A percentile compares a stretch with the other conserved stretches of the same genome.
These are phyloP conservation scores for Eubasilissa regina DNA, from an alignment of 1,140 invertebrate genomes.

Conservation along the genomic window DNA sequence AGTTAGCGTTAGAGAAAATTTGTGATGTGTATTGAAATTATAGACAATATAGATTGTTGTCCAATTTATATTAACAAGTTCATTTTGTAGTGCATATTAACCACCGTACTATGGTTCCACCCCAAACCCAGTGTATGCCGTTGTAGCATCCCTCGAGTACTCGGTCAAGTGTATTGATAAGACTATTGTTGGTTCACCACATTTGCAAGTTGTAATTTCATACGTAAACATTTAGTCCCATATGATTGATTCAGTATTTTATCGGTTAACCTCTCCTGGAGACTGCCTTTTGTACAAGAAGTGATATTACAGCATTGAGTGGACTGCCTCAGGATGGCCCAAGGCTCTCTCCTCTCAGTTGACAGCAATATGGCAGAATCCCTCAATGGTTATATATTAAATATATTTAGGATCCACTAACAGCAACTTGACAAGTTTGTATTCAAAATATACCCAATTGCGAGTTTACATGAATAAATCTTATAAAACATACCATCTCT, in stretches of 20 bases:
- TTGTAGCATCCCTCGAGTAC: constrained; percentile 8
- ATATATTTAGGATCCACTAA: constrained; percentile 58
- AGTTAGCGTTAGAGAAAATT: constrained; percentile 73
- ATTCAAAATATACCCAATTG: constrained; percentile 71
- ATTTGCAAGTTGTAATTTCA: constrained; percentile 3
- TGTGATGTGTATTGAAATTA: constrained; percentile 72
- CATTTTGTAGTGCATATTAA: constrained; percentile 47
- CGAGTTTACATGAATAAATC: constrained; percentile 75
- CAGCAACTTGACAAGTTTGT: constrained; percentile 66
- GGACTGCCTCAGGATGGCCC: constrained; percentile 16
- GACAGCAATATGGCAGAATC: constrained; percentile 62
- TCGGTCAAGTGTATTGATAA: background rate
- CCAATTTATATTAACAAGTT: constrained; percentile 66
- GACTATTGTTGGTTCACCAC: too few relatives aligned
- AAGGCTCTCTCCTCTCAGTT: constrained; percentile 33
- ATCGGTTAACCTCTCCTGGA: constrained; percentile 69
- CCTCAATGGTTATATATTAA: constrained; percentile 48
- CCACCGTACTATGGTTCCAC: constrained; percentile 37
- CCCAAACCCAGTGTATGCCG: constrained; percentile 16
- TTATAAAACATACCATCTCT: constrained; percentile 61
- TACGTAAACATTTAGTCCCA: constrained; percentile 35
- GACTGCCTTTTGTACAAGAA: constrained; percentile 72
- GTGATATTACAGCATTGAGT: constrained; percentile 51
- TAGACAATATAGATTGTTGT: constrained; percentile 74
- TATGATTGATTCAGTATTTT: constrained; percentile 66